Base-by-base conservation (phyloP, 2,888 invertebrate species). In the Dryocosmus kuriphilus region DNA sequence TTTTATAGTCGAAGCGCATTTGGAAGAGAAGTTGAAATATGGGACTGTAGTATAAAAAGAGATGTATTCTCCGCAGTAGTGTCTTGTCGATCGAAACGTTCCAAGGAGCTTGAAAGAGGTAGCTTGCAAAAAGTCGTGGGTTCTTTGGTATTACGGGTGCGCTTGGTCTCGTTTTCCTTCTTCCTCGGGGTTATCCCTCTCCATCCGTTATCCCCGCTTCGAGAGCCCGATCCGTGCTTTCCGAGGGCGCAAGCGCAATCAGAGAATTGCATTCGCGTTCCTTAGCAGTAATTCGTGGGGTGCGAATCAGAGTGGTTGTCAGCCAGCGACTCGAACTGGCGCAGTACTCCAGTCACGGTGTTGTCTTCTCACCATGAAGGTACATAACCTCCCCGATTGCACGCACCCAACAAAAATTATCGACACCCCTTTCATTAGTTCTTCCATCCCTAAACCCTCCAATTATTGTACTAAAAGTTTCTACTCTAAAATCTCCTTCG, bases 241-340 rank as follows among this genome's bases (percentile, higher is more conserved):
- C 71, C 60, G 74, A 74, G 63, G 76, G 79, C 85, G 85, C 84
- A 85, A 81, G 85, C 85, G 85, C 83, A 79, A 81, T 79, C 78
- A 74, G 77, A 61, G 77, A 77, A 77, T 80, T 77, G 82, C 82
- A 78, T 80, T 85, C 84, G 86, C 86, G 86, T 86, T 85, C 84
- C 84, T 77, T 83, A 83, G 83, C 88, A 90, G 90, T 90, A 86
- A 88, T 88, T 88, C 90, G 90, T 89, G 87, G 86, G 85, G 87
- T 88, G 88, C 89, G 87, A 88, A 86, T 83, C 85, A 85, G 85
- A 85, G 86, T 85, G 87, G 87, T 88, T 85, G 83, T 67, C 75
- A 80, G 76, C 80, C 55, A 74, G 76, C 79, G 78, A 74, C 79
- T 79, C 78, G 75, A 81, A 79, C 76, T 80, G 82, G 67, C 79